Percentiles rank a stretch among this genome's conserved stretches.
Evolutionary conservation across 2,113 vertebrate genomes (phyloP).

Genomic region (Cyanoramphus novaezelandiae): DNA sequence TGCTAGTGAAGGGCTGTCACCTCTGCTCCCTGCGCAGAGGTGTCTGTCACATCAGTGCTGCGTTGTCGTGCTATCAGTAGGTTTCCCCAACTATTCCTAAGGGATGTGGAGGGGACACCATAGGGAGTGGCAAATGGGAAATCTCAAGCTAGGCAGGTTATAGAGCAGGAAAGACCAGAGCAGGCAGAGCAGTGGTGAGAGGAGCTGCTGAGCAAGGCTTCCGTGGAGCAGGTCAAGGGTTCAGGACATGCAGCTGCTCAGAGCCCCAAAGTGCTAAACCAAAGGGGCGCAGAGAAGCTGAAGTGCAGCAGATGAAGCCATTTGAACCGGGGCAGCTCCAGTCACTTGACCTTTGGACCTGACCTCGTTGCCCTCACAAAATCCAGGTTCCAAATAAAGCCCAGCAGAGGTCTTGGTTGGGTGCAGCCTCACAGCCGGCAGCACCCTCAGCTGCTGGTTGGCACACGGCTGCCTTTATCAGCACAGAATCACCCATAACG

Average conservation of each 20-base stretch:
- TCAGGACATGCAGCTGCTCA: background rate
- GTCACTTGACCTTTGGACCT: background rate
- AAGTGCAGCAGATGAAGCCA: background rate
- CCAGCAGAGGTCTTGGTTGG: rapidly evolving
- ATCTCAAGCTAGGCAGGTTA: background rate
- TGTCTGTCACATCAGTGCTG: background rate
- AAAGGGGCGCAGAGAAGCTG: background rate
- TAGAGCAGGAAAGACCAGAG: background rate
- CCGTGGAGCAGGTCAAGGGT: rapidly evolving
- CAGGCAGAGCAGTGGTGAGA: background rate
- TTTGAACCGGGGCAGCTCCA: background rate
- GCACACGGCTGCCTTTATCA: background rate
- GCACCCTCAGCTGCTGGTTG: background rate
- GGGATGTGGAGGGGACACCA: background rate
- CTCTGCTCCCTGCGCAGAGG: background rate
- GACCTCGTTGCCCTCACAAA: background rate
- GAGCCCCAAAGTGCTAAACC: background rate
- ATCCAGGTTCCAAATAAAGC: background rate
- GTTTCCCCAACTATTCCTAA: background rate
- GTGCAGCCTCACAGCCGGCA: background rate
- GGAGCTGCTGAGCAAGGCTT: background rate
- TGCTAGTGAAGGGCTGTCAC: background rate
- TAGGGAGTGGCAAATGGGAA: background rate
- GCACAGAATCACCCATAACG: rapidly evolving
- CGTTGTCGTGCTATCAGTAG: background rate